Percentiles rank a stretch among this genome's conserved stretches.
These are phyloP conservation scores for Alloplasta piceator DNA, from an alignment of 2,888 invertebrate genomes.

Conservation along the genomic window DNA sequence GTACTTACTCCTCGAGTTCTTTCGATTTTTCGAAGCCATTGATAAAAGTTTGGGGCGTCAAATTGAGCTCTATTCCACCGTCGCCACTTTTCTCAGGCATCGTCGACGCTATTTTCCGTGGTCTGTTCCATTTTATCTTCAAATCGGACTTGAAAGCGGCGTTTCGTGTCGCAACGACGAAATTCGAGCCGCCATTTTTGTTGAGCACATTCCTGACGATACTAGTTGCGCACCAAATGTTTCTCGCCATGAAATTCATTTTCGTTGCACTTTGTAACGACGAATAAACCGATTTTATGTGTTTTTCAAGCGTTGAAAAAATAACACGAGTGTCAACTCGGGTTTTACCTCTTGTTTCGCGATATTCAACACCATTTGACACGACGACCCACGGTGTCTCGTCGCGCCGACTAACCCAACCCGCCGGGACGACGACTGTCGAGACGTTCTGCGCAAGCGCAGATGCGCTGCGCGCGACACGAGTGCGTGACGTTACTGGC, in stretches of 20 bases:
- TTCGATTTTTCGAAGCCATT: constrained; percentile 86
- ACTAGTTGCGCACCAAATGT: constrained; percentile 50
- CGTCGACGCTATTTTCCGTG: constrained; percentile 87
- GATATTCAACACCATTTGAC: too few species aligned
- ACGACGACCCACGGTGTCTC: too few species aligned
- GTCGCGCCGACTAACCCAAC: too few species aligned
- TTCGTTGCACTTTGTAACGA: constrained; percentile 20
- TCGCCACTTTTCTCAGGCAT: constrained; percentile 90
- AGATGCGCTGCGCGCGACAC: too few species aligned
- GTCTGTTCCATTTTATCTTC: constrained; percentile 91
- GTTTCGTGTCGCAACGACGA: constrained; percentile 81
- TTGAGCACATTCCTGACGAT: constrained; percentile 52
- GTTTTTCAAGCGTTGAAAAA: neutral
- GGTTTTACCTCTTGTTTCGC: too few species aligned
- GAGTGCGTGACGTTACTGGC: too few species aligned
- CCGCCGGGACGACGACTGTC: too few species aligned
- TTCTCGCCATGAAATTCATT: constrained; percentile 71
- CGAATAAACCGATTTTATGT: neutral
- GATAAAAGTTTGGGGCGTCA: constrained; percentile 85
- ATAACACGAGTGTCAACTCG: neutral
- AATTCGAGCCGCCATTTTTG: constrained; percentile 51
- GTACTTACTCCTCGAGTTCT: constrained; percentile 88
- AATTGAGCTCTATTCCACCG: constrained; percentile 85
- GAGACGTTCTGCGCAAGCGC: too few species aligned
- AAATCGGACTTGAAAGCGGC: constrained; percentile 88